These are phyloP conservation scores for Sinosuthora webbiana DNA, from an alignment of 2,113 vertebrate species.

Conservation along the genomic window DNA sequence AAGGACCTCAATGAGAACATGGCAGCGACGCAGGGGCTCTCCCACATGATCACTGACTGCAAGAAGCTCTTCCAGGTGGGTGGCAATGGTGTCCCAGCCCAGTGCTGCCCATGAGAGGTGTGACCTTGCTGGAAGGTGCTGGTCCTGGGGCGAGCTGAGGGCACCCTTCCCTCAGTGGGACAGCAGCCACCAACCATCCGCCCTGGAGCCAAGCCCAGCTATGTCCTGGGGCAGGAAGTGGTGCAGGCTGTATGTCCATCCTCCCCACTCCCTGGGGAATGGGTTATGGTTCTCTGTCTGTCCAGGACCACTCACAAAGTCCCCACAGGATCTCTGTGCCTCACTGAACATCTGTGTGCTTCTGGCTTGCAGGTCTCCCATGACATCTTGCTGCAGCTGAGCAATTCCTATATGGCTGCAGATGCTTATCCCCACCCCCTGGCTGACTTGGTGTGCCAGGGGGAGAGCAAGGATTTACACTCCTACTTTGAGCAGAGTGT, in stretches of 20 bases:
- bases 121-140: fast-evolving
- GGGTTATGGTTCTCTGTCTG: neutral
- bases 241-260: neutral
- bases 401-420: slow-evolving; percentile 78
- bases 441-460: slow-evolving; percentile 58
- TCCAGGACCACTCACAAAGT: neutral
- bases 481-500: slow-evolving; percentile 77
- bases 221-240: neutral
- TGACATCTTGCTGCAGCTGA: slow-evolving; percentile 82
- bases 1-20: slow-evolving; percentile 86
- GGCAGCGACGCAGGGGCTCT: slow-evolving; percentile 83
- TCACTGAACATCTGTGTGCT: neutral
- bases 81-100: neutral
- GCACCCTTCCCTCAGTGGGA: too few species aligned
- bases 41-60: slow-evolving; percentile 86
- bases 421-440: slow-evolving; percentile 75
- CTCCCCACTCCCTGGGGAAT: neutral
- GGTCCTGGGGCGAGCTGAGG: neutral
- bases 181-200: fast-evolving
- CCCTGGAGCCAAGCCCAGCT: fast-evolving
- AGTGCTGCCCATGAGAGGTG: fast-evolving
- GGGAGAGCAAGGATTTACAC: slow-evolving; percentile 65
- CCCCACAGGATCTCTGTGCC: neutral
- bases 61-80: slow-evolving; percentile 90
- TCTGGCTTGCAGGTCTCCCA: slow-evolving; percentile 76